Percentiles rank a stretch among this genome's conserved stretches.
Evolutionary conservation across 2,888 invertebrate species (phyloP).

Genomic region (Mechanitis messenoides): DNA sequence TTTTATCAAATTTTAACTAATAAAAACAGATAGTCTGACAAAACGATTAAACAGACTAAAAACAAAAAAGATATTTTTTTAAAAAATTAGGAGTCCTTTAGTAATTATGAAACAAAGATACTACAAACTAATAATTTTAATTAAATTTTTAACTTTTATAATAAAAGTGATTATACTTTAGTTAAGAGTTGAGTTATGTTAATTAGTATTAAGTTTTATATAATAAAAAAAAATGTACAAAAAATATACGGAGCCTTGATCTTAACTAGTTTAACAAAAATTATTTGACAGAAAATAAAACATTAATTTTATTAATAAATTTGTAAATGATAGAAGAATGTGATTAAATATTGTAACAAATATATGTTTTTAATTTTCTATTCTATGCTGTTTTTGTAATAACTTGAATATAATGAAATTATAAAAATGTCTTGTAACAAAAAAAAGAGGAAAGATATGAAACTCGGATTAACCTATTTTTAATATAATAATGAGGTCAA

Average conservation of each 20-base stretch:
- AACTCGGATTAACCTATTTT: background rate
- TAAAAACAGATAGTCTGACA: background rate
- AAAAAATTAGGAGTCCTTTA: background rate
- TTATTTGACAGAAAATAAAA: conserved; percentile 6
- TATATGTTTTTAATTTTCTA: conserved; percentile 4
- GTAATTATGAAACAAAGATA: background rate
- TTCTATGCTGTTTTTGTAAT: background rate
- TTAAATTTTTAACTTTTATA: background rate
- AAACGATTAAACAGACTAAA: background rate
- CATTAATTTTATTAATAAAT: conserved; percentile 21
- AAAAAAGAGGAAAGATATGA: background rate
- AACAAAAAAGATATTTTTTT: background rate
- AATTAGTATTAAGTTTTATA: conserved; percentile 13
- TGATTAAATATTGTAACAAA: conserved; percentile 15
- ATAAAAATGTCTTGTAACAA: background rate
- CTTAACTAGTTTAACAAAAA: conserved; percentile 13
- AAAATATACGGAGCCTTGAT: conserved; percentile 17
- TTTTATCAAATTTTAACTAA: background rate
- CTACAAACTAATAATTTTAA: background rate
- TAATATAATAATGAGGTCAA: background rate
- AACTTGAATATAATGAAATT: background rate
- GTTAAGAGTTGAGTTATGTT: conserved; percentile 13
- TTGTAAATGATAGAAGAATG: conserved; percentile 19
- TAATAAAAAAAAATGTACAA: conserved; percentile 20
- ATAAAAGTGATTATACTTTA: background rate